A percentile compares a stretch with the other conserved stretches of the same genome.
Conservation (phyloP, 2,113 vertebrate species). For the Eretmochelys imbricata region DNA sequence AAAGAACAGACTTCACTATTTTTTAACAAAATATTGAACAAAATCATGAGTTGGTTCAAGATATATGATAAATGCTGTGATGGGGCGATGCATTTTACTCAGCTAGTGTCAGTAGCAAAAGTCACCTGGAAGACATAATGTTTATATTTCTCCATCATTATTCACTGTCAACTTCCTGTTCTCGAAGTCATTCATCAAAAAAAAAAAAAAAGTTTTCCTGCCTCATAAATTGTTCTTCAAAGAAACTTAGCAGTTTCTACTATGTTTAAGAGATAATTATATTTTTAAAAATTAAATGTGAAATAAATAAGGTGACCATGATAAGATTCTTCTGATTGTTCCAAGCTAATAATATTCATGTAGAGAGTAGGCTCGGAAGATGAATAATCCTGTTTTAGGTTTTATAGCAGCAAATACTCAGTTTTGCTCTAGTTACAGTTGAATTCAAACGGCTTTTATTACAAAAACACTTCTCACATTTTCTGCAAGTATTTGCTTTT, state of each 20-base stretch:
- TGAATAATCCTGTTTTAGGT: not conserved
- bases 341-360: not conserved
- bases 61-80: not conserved
- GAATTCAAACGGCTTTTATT: not conserved
- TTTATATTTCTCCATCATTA: not conserved
- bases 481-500: not conserved
- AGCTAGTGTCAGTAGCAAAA: not conserved
- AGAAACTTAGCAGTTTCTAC: not conserved
- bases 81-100: not conserved
- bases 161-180: not conserved
- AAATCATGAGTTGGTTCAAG: not conserved
- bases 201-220: not conserved
- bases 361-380: not conserved
- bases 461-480: not conserved
- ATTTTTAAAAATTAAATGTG: not conserved
- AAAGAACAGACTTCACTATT: not conserved
- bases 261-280: not conserved
- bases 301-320: not conserved
- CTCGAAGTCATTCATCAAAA: not conserved
- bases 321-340: not conserved
- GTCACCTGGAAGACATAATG: not conserved
- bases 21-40: not conserved
- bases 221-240: not conserved
- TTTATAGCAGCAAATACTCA: not conserved
- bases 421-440: not conserved